Conservation (phyloP, 2,113 vertebrate species). For the Excalfactoria chinensis region DNA sequence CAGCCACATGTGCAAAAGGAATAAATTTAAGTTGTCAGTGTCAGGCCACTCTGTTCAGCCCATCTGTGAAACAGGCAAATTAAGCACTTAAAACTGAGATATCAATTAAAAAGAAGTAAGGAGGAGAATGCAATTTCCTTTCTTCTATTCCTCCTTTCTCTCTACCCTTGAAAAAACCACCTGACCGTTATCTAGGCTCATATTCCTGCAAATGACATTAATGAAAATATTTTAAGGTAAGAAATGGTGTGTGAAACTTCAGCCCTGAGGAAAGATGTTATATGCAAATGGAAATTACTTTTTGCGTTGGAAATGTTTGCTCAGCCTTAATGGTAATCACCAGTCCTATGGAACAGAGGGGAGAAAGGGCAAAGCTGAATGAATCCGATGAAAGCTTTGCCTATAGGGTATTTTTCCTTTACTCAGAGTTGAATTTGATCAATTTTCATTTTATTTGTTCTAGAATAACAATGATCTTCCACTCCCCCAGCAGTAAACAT, state of each 20-base stretch:
- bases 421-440: constrained; percentile 38
- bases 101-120: neutral
- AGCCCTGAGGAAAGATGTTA: neutral
- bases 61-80: neutral
- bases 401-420: neutral
- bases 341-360: neutral
- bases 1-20: neutral
- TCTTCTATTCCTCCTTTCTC: neutral
- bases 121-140: neutral
- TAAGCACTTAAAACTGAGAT: neutral
- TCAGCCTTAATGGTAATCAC: constrained; percentile 9
- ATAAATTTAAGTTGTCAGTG: neutral
- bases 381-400: neutral
- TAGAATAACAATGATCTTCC: constrained; percentile 50
- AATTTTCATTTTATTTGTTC: constrained; percentile 54
- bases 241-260: neutral
- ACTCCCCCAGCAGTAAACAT: constrained; percentile 41
- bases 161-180: neutral
- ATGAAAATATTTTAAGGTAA: neutral
- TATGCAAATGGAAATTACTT: neutral
- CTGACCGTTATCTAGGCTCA: neutral
- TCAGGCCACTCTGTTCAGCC: neutral
- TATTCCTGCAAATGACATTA: neutral
- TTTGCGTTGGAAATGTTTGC: constrained; percentile 28
- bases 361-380: neutral